Evolutionary conservation across 64 coral and sea anemone species (phyloP).

Genomic region (Pocillopora verrucosa): DNA sequence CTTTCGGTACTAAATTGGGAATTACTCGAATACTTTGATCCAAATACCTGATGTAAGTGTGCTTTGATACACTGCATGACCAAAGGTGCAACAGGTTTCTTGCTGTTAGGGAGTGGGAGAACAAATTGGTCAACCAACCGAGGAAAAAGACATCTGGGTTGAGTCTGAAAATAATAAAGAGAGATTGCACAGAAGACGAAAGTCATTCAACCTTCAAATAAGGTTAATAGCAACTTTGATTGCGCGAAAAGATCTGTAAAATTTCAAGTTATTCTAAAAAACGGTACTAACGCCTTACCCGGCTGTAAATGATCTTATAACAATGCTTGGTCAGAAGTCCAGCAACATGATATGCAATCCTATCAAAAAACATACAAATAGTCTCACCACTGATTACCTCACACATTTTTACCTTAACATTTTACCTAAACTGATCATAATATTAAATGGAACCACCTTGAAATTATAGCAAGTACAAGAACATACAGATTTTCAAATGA

Average conservation of each 20-base stretch:
- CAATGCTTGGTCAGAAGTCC: constrained; percentile 76
- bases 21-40: not conserved
- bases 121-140: constrained; percentile 87
- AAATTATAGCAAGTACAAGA: too few relatives aligned
- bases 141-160: constrained; percentile 84
- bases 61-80: constrained; percentile 76
- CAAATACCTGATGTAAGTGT: constrained; percentile 67
- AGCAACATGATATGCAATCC: constrained; percentile 80
- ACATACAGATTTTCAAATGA: too few relatives aligned
- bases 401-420: too few relatives aligned
- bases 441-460: too few relatives aligned
- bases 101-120: constrained; percentile 77
- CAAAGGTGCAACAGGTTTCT: constrained; percentile 68
- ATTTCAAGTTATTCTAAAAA: not conserved
- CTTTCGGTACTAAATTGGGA: not conserved
- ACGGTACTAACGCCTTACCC: constrained; percentile 36
- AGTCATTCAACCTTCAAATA: not conserved
- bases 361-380: constrained; percentile 9
- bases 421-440: too few relatives aligned
- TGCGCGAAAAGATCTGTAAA: too few relatives aligned
- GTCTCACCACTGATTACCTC: too few relatives aligned
- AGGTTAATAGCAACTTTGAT: not conserved
- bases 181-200: not conserved
- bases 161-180: constrained; percentile 50
- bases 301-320: constrained; percentile 94